Base-by-base conservation (phyloP, 2,888 invertebrate genomes). In the Idaea biselata region DNA sequence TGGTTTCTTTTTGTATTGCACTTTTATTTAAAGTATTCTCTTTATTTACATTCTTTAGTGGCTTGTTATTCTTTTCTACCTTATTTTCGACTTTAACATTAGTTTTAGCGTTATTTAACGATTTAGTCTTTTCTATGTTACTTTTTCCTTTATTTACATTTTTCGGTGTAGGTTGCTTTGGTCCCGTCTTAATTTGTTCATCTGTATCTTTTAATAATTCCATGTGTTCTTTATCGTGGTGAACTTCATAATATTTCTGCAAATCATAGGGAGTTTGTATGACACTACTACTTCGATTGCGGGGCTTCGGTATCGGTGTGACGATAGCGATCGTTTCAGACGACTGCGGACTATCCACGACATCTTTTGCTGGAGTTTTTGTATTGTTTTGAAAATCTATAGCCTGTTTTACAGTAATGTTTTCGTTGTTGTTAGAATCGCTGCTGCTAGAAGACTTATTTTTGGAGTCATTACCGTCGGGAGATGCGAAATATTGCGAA, bases 181-280 rank as follows among this genome's bases (percentile, higher is more conserved):
- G 76, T 71, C 81, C 81, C n/a, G 74, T 72, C 61, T 80, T 81
- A 65, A 73, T 78, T 53, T 72, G 69, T 58, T 78, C 76, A 63
- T 86, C 87, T 65, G 87, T 88, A 70, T 91, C 91, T 71, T 87
- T 90, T 58, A 91, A 75, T 16, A 91, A 73, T 59, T 91, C 84
- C 80, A 89, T 85, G 67, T 91, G 90, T 75, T 89, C 90, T 68
- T 90, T 88, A 68, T 92, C 93, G n/a, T 79, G 80, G 75, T 93
- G 92, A 65, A 92, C 81, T 82, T 93, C 89, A 56, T 89, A 89
- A 76, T 93, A 93, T 73, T 90, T 90, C 71, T 93, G 91, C 68
- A 93, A 78, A 73, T 93, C 93, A 68, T 93, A 93, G 2, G 93
- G 93, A 61, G 93, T 93, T 70, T 93, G 93, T 76, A 93, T 93